These are phyloP conservation scores for Hedychridium roseum DNA, from an alignment of 2,888 invertebrate genomes.

Conservation along the genomic window DNA sequence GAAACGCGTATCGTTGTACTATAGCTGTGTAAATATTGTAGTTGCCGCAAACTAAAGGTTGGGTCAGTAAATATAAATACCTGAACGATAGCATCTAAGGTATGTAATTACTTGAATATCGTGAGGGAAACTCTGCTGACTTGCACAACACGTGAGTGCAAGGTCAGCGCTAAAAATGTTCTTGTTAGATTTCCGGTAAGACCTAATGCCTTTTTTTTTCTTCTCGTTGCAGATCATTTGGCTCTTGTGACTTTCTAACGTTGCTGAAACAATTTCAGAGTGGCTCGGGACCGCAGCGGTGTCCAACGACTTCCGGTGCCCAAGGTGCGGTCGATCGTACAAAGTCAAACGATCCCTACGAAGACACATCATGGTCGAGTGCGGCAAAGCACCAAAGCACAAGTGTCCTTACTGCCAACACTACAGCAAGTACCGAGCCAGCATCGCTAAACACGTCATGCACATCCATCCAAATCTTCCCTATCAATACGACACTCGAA, in stretches of 20 bases:
- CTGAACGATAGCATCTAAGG: no score
- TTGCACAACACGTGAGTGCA: no score
- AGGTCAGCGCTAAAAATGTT: no score
- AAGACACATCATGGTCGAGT: constrained; percentile 60
- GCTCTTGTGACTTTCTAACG: constrained; percentile 12
- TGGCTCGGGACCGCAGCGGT: constrained; percentile 6
- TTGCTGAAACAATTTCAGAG: constrained; percentile 25
- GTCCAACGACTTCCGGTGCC: constrained; percentile 61
- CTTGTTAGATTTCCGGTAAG: neutral
- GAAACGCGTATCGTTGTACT: no score
- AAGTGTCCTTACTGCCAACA: constrained; percentile 57
- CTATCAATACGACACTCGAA: constrained; percentile 2
- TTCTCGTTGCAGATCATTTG: neutral
- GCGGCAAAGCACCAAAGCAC: constrained; percentile 60
- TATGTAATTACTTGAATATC: no score
- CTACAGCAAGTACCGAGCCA: constrained; percentile 59
- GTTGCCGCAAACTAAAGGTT: no score
- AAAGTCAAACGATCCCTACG: constrained; percentile 67
- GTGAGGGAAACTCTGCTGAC: no score
- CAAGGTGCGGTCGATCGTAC: constrained; percentile 68
- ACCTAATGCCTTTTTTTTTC: neutral
- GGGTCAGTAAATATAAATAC: no score
- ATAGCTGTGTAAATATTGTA: no score
- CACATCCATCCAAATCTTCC: constrained; percentile 46
- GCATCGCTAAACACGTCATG: constrained; percentile 55